Evolutionary conservation across 2,888 invertebrate species (phyloP), one percentile per base, ranked within the genome.

Genomic region (Dryobotodes eremita): DNA sequence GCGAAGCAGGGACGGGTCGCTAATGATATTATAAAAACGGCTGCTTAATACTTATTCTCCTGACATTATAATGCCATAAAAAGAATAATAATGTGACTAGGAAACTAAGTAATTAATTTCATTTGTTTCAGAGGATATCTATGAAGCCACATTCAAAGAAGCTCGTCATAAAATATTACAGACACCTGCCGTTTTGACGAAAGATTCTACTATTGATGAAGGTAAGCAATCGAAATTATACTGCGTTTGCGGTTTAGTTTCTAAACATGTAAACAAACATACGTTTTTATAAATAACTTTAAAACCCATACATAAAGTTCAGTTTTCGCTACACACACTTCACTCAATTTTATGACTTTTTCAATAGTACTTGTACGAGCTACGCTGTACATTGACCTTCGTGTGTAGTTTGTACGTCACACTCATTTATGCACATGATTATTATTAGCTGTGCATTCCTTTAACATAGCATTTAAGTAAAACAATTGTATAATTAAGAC

Each of bases 201-300:
- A 94, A 85, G 96, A 96, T 83, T 96, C 96, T 3, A 94, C 94
- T 23, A 91, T 96, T 68, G 96, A 96, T 77, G 92, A 95, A 88
- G 95, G 95, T 95, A 87, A 71, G 71, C 8, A 42, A 31, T 13
- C 42, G 0, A 8, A 26, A 42, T 20, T 8, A 42, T 8, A 59
- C 10, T 69, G 6, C 1, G 5, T 23, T 68, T 8, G 69, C 3
- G 15, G 36, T 50, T 31, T 31, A 31, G 5, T 50, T 50, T 69
- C 31, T 20, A 69, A 68, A 26, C 20, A 15, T 31, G 23, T 31
- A 48, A 68, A 15, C 48, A 50, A 23, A 23, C 2, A 53, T 10
- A 23, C 36, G 15, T 53, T 36, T 36, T 11, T 69, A 0, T 15
- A 69, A 68, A 36, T 36, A n/a, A 53, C 50, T 69, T 31, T 50